Conservation (phyloP, 2,888 invertebrate species). For the Enchytraeus crypticus region DNA sequence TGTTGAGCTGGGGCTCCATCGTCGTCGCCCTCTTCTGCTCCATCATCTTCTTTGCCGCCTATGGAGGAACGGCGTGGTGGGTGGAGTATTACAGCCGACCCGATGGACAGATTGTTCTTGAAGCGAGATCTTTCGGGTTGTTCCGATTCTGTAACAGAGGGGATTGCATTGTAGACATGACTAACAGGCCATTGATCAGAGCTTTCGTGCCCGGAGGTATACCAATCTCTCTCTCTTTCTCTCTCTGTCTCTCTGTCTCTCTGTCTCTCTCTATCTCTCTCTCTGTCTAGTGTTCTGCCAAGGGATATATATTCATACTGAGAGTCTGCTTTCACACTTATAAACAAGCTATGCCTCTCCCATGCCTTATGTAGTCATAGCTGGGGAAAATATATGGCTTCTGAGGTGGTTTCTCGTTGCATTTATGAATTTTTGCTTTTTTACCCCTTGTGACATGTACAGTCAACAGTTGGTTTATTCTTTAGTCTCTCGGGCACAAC, state of each 20-base stretch:
- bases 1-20: constrained; percentile 14
- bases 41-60: constrained; percentile 15
- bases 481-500: too few relatives aligned
- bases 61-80: constrained; percentile 16
- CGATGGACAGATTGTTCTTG: constrained; percentile 11
- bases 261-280: too few relatives aligned
- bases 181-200: constrained; percentile 9
- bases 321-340: neutral
- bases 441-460: too few relatives aligned
- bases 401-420: too few relatives aligned
- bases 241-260: neutral
- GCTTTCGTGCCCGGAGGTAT: constrained; percentile 12
- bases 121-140: constrained; percentile 8
- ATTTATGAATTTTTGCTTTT: too few relatives aligned
- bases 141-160: constrained; percentile 15
- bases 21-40: constrained; percentile 5
- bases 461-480: too few relatives aligned
- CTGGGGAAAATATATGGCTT: too few relatives aligned
- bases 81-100: constrained; percentile 15
- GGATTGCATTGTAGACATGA: constrained; percentile 14
- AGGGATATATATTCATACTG: too few relatives aligned
- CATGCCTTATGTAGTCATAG: too few relatives aligned
- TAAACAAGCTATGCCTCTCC: neutral
- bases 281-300: too few relatives aligned
- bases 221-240: neutral